These are phyloP conservation scores for Oophaga pumilio DNA, from an alignment of 2,113 vertebrate genomes.

Conservation along the genomic window DNA sequence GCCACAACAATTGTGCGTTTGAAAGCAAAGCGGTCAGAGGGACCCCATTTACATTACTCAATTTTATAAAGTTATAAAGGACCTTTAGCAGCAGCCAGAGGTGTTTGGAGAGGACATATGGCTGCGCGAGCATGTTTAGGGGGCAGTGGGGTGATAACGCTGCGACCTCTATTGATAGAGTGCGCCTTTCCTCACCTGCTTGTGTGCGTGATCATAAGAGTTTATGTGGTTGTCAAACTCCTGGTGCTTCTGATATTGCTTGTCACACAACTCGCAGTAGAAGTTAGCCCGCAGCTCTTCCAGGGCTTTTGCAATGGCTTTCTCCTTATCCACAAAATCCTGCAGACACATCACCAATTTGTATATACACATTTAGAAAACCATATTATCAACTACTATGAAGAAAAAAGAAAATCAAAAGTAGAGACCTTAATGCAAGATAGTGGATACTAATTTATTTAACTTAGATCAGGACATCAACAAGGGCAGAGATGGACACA, in stretches of 20 bases:
- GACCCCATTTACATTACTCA: too few species aligned
- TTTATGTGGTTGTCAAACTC: constrained; percentile 99
- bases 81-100: background rate
- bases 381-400: too few species aligned
- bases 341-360: constrained; percentile 57
- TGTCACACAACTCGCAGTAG: constrained; percentile 98
- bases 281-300: constrained; percentile 98
- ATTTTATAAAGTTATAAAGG: too few species aligned
- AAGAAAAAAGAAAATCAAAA: too few species aligned
- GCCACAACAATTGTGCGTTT: too few species aligned
- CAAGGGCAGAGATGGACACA: too few species aligned
- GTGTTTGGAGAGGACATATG: background rate
- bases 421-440: too few species aligned
- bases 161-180: background rate
- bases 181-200: constrained; percentile 80
- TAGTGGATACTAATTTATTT: too few species aligned
- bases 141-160: background rate
- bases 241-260: constrained; percentile 98
- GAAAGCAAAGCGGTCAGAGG: too few species aligned
- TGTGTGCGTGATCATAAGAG: constrained; percentile 97
- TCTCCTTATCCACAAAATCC: constrained; percentile 98
- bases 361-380: background rate
- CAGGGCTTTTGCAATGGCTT: constrained; percentile 96
- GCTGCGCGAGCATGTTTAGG: background rate
- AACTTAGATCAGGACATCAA: too few species aligned